Base-by-base conservation (phyloP, 2,888 invertebrate genomes). In the Lysandra coridon region DNA sequence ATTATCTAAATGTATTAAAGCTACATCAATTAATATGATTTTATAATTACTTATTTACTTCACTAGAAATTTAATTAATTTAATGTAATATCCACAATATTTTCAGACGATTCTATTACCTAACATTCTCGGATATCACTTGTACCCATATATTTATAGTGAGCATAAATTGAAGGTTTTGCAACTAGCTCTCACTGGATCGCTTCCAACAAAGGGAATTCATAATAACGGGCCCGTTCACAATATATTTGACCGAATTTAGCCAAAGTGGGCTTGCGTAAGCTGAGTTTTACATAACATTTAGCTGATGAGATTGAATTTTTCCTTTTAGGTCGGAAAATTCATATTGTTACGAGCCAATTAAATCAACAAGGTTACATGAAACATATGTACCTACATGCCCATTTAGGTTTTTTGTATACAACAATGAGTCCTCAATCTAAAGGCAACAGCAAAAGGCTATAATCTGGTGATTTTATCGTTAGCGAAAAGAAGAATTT, bases 131-230 rank as follows among this genome's bases (percentile, higher is more conserved):
- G 10, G 4, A 75, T 74, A 44, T 44, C 12, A 30, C 23, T 30
- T 49, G 75, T 44, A 14, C 1, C 23, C 30, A 76, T 57, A 33
- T 57, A 57, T 53, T 76, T 53, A 53, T 57, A 17, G 53, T 53
- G 76, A 57, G 23, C 53, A 74, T 74, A 44, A 74, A 74, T 76
- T 76, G 53, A 76, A 53, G 75, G 53, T 75, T 75, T 75, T 75
- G 57, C 33, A 76, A 3, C 76, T 76, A 76, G 33, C 76, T 57
- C 17, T 57, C 76, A 76, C 76, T 76, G 76, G 76, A 76, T 76
- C 76, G 49, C 57, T 76, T 76, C 76, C 76, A 76, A 76, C 76
- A 76, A 76, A 76, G 76, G 57, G 76, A 76, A 76, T 33, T 76
- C 57, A 76, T 76, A 53, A 53, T 75, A 57, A 53, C 53, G 57